Evolutionary conservation across 2,888 invertebrate species (phyloP), one percentile per base, ranked within the genome.

Genomic region (Esperia sulphurella): DNA sequence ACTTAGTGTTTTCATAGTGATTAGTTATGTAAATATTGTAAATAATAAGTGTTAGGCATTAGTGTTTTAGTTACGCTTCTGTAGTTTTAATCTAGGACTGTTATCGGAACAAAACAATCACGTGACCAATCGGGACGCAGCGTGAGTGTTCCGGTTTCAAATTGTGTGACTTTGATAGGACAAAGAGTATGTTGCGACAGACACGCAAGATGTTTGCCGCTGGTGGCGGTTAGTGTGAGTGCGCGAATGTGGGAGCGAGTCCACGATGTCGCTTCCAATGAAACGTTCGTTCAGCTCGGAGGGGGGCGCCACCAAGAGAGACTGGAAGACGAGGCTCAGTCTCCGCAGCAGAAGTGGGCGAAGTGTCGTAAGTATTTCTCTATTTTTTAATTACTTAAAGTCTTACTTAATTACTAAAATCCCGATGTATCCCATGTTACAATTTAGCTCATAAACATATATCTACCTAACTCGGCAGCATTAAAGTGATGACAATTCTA

Each of bases 271-370:
- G 58, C 65, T 73, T 58, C 91, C 91, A 3, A 93, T 93, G 83
- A 91, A 92, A 71, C 89, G 93, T 42, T 93, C 93, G 37, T 90
- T 92, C 65, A 94, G 93, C 60, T 92, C 92, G 51, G 94, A 94
- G 65, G 87, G 86, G 10, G 86, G 86, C 12, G 86, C 92, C 59
- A 90, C 92, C 61, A 83, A 70, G 59, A 90, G 93, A 49, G 94
- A 94, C 65, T 95, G 95, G 95, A 93, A 93, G 76, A 92, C 93
- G 81, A 87, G 94, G 56, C 91, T 95, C 57, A 95, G 95, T 57
- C 88, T 95, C 45, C 91, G 95, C 54, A 94, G 93, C 63, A 92
- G 93, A 68, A 92, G 93, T 51, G 91, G 93, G 41, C 92, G 89
- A 50, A 91, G 91, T 58, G 91, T 90, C 75, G 92, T 91, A 68